Base-by-base conservation (phyloP, 2,888 invertebrate genomes). In the Dendrolimus houi region DNA sequence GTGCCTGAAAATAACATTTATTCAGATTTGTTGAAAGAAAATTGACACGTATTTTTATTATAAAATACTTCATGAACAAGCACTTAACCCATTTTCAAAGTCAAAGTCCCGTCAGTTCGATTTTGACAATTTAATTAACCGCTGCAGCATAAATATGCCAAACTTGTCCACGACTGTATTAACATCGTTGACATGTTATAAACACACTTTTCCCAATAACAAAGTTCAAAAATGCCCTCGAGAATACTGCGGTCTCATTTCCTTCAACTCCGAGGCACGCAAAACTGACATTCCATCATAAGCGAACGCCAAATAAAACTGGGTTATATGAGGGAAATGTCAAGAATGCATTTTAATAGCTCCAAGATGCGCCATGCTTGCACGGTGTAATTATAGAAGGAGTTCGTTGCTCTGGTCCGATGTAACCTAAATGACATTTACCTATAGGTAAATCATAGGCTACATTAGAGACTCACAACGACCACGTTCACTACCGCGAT, bases 311-410 rank as follows among this genome's bases (percentile, higher is more conserved):
- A 47, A 9, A 47, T 59, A 59, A 67, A 69, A 65, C 71, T 29
- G 64, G 74, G 69, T 74, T 73, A 70, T 70, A 73, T 74, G 75
- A 75, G 76, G 75, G 72, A 83, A 84, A 80, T 79, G 77, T 78
- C 74, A 72, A 76, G 81, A 83, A 83, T 87, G 85, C 83, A 81
- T 83, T 81, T 85, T 79, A 81, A 79, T 77, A 75, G 72, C 71
- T 72, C 69, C 47, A 47, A 62, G 75, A 81, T 83, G 81, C 80
- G 79, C 69, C 69, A 76, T 79, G 77, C 79, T 81, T 80, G 79
- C 81, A 74, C 74, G 58, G 72, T 71, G 58, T 84, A 85, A 81
- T 79, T 83, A 79, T 87, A 83, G 81, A 70, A 57, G 66, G 78
- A 72, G 88, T 81, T 87, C 87, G 75, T 77, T 85, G 88, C 83